Evolutionary conservation across 30 jellyfish, hydroid and myxozoan genomes (phyloP), one percentile per base, ranked within the genome.

Genomic region (Mastigias papua): DNA sequence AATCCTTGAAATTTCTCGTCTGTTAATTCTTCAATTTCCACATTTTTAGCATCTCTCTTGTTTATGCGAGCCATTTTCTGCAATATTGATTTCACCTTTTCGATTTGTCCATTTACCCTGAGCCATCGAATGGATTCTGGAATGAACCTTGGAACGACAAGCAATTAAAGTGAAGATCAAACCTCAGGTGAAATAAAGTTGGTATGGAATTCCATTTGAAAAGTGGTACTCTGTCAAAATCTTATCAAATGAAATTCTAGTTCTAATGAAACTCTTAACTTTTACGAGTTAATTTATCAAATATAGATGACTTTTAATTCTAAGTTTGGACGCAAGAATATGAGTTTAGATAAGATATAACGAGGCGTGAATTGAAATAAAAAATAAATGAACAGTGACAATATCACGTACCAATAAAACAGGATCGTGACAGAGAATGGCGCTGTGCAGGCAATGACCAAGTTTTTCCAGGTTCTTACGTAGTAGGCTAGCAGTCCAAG

Each of bases 401-500:
- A n/a, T n/a, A n/a, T n/a, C n/a, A 42, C 54, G 13, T 42, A 42
- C 54, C 54, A 80, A 79, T 20, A 78, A 79, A 42, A 42, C 13
- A 42, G 7, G 13, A 42, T 4, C 0, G 66, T 77, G 42, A 85
- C 17, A 1, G 75, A 34, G 42, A 70, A 85, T n/a, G 94, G 94
- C 25, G 75, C 82, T 74, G 89, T 73, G 51, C 89, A 54, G 34
- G 81, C 81, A 21, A 69, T 85, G 0, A 30, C 16, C 19, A 85
- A 29, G 21, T 25, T 17, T 42, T 73, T 85, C 94, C 94, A 85
- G 35, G 77, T n/a, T 29, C 89, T 28, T 23, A 85, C 64, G 67
- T 46, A 85, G 50, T 71, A 71, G 27, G 94, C 94, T 21, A 34
- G 73, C 29, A 85, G 16, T n/a, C 94, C 94, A 29, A 85, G 66